Percentiles rank a stretch among this genome's conserved stretches.
Conservation (phyloP, 1,140 invertebrate species). For the Uloborus diversus region DNA sequence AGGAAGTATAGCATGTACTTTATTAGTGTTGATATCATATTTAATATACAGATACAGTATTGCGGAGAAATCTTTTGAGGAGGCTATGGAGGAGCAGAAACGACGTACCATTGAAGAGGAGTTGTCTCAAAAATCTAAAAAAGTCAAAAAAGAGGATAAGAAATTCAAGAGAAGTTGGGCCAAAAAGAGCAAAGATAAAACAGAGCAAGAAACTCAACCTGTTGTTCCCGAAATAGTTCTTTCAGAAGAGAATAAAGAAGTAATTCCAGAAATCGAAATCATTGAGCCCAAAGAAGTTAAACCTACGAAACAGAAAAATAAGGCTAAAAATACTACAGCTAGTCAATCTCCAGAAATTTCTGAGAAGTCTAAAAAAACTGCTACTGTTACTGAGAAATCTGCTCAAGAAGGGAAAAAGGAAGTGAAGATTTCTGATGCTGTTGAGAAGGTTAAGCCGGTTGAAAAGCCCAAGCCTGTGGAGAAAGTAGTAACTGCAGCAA, state of each 20-base stretch:
- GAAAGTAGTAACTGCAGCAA: background rate
- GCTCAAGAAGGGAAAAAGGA: constrained; percentile 18
- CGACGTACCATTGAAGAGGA: constrained; percentile 40
- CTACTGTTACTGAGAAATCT: background rate
- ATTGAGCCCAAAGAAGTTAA: constrained; percentile 40
- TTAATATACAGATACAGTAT: constrained; percentile 42
- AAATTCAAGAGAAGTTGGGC: constrained; percentile 40
- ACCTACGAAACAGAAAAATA: constrained; percentile 28
- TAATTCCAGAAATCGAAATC: constrained; percentile 19
- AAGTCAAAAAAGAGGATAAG: constrained; percentile 51
- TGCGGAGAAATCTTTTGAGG: constrained; percentile 49
- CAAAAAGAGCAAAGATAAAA: constrained; percentile 31
- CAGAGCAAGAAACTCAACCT: constrained; percentile 7
- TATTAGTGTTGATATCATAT: background rate
- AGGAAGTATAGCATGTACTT: background rate
- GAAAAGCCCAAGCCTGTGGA: background rate
- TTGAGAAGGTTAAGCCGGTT: background rate
- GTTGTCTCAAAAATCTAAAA: constrained; percentile 15
- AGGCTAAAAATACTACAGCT: background rate
- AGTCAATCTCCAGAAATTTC: background rate
- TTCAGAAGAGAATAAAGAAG: constrained; percentile 12
- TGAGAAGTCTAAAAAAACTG: constrained; percentile 17
- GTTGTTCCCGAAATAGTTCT: background rate
- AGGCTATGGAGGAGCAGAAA: constrained; percentile 50
- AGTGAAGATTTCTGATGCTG: background rate